Percentiles rank a stretch among this genome's conserved stretches.
These are phyloP conservation scores for Thymelicus sylvestris DNA, from an alignment of 2,888 invertebrate species.

Conservation along the genomic window DNA sequence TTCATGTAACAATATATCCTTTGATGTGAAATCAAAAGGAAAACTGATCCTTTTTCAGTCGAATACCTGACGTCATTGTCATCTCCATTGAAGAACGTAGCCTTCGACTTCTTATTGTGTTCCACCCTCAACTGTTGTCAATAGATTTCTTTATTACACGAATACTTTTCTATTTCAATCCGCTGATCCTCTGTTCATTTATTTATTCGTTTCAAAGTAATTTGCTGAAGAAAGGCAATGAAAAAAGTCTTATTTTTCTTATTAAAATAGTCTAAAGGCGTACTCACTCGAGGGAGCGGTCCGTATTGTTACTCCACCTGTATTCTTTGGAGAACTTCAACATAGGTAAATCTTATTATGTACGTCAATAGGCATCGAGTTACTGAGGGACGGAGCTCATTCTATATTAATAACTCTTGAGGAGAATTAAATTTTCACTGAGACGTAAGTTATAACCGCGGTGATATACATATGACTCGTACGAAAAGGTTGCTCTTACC, in stretches of 20 bases:
- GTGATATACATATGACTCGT: constrained; percentile 17
- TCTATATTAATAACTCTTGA: constrained; percentile 66
- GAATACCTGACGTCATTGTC: constrained; percentile 76
- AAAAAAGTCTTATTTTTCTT: constrained; percentile 66
- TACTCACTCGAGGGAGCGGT: constrained; percentile 58
- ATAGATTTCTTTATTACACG: constrained; percentile 76
- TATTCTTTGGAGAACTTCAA: constrained; percentile 68
- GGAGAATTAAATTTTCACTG: constrained; percentile 45
- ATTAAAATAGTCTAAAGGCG: constrained; percentile 79
- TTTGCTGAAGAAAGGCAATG: constrained; percentile 65
- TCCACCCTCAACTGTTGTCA: constrained; percentile 75
- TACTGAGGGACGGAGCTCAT: constrained; percentile 67
- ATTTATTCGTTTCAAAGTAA: constrained; percentile 80
- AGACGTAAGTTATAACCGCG: constrained; percentile 25
- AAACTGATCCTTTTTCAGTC: constrained; percentile 78
- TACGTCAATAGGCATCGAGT: constrained; percentile 73
- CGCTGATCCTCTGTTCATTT: constrained; percentile 74
- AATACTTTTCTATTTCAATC: constrained; percentile 81
- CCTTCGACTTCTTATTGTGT: constrained; percentile 68
- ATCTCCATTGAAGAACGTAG: constrained; percentile 55
- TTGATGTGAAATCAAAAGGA: constrained; percentile 77
- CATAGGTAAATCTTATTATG: constrained; percentile 78
- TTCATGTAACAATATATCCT: constrained; percentile 43
- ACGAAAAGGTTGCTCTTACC: constrained; percentile 7
- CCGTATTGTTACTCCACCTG: constrained; percentile 77